phyloP scores from a whole-genome alignment of 2,797 vertebrate genomes.

The Sebastes hubbsi region DNA sequence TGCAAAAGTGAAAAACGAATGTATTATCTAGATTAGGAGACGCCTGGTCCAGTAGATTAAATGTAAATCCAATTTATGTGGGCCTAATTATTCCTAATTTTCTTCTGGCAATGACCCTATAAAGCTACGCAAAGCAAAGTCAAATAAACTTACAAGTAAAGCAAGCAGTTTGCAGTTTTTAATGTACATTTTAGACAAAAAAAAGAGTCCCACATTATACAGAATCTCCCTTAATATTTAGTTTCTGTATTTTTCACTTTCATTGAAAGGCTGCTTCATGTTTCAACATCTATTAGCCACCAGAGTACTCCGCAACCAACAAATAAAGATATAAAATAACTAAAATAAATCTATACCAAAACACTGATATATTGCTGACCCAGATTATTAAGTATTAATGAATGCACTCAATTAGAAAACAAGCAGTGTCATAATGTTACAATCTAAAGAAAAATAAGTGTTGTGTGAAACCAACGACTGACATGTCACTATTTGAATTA shows the following conservation, averaged over 20 bases:
- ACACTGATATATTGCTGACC: background rate
- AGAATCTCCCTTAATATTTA: background rate
- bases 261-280: background rate
- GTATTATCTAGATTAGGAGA: background rate
- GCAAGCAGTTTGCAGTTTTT: background rate
- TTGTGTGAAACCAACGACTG: background rate
- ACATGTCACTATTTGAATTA: conserved; percentile 26
- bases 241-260: background rate
- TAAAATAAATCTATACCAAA: background rate
- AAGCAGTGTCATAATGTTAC: background rate
- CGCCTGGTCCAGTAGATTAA: background rate
- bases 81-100: background rate
- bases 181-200: background rate
- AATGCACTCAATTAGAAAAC: conserved; percentile 6
- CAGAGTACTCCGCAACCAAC: background rate
- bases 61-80: background rate
- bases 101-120: background rate
- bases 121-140: background rate
- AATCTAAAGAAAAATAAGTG: background rate
- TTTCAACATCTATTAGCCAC: background rate
- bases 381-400: conserved; percentile 22
- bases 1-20: background rate
- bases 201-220: background rate
- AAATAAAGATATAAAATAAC: background rate
- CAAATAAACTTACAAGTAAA: background rate